Conservation (phyloP, 2,113 vertebrate genomes). For the Toxotes jaculatrix region DNA sequence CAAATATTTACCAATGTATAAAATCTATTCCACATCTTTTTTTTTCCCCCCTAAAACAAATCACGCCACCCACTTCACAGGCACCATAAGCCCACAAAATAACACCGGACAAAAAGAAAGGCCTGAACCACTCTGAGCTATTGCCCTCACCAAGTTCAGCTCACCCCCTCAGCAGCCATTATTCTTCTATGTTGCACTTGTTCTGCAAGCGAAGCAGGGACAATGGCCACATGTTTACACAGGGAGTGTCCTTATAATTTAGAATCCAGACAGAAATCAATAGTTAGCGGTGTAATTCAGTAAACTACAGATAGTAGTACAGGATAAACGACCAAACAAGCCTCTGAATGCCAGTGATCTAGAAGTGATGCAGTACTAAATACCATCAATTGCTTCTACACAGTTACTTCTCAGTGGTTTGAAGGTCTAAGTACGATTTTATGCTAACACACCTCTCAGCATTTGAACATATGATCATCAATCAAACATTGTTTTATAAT, state of each 20-base stretch:
- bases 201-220: slow-evolving; percentile 78
- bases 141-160: slow-evolving; percentile 49
- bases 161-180: slow-evolving; percentile 62
- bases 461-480: slow-evolving; percentile 42
- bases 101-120: slow-evolving; percentile 36
- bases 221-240: slow-evolving; percentile 74
- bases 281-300: slow-evolving; percentile 72
- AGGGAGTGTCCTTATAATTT: slow-evolving; percentile 78
- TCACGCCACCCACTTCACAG: slow-evolving; percentile 13
- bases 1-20: not conserved
- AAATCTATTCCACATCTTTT: slow-evolving; percentile 4
- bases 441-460: slow-evolving; percentile 37
- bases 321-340: slow-evolving; percentile 60
- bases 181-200: slow-evolving; percentile 60
- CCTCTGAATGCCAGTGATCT: slow-evolving; percentile 28
- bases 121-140: slow-evolving; percentile 55
- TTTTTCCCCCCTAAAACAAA: not conserved
- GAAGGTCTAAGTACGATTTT: slow-evolving; percentile 21
- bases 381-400: slow-evolving; percentile 34
- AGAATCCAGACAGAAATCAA: slow-evolving; percentile 76
- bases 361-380: slow-evolving; percentile 52
- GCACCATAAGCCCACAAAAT: slow-evolving; percentile 53
- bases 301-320: slow-evolving; percentile 70
- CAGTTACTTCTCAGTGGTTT: slow-evolving; percentile 30
- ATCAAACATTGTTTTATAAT: slow-evolving; percentile 50